Percentiles rank a stretch among this genome's conserved stretches.
Evolutionary conservation across 2,888 invertebrate species (phyloP).

Genomic region (Pecten maximus): DNA sequence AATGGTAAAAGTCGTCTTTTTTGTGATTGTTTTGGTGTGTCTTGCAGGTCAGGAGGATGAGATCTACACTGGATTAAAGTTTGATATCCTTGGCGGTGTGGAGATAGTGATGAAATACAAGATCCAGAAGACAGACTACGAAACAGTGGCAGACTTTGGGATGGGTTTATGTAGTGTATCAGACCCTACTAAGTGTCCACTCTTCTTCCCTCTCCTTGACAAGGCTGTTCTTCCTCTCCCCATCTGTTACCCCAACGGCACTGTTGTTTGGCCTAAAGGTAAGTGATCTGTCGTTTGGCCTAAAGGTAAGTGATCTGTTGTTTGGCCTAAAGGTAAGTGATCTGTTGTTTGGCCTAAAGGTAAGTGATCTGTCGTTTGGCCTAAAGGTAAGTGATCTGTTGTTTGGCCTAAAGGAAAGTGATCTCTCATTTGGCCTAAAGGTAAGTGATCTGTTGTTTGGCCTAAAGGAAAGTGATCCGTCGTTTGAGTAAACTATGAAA

Average conservation of each 20-base stretch:
- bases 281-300: no score
- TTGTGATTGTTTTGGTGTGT: background rate
- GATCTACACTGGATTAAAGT: constrained; percentile 57
- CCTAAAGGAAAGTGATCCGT: no score
- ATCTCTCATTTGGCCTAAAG: no score
- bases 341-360: no score
- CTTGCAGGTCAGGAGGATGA: constrained; percentile 61
- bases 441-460: no score
- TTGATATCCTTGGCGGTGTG: constrained; percentile 65
- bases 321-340: no score
- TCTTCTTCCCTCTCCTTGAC: constrained; percentile 63
- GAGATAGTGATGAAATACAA: constrained; percentile 60
- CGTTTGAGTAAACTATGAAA: no score
- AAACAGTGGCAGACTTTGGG: constrained; percentile 61
- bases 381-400: no score
- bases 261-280: constrained; percentile 63
- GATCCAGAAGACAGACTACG: constrained; percentile 56
- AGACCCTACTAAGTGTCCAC: constrained; percentile 61
- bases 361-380: no score
- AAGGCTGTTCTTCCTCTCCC: constrained; percentile 68
- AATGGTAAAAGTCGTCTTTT: background rate
- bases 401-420: no score
- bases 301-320: no score
- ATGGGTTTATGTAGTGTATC: constrained; percentile 62
- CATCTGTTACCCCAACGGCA: constrained; percentile 62